phyloP scores from a whole-genome alignment of 2,113 vertebrate species.

The Thymallus thymallus region DNA sequence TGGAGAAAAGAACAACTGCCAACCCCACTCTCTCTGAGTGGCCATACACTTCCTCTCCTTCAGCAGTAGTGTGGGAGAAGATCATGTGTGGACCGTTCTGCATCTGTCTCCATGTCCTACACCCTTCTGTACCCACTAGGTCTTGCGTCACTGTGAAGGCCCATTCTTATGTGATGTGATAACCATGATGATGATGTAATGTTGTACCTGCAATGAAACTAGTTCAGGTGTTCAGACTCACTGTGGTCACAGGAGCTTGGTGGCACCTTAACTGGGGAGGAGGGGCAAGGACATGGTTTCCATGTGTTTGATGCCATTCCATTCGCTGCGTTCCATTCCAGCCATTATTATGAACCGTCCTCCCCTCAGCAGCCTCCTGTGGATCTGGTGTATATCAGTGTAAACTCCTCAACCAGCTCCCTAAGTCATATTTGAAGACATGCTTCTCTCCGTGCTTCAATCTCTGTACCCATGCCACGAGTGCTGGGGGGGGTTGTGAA shows the following conservation, averaged over 20 bases:
- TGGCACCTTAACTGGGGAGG: too few relatives aligned
- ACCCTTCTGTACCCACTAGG: constrained; percentile 4
- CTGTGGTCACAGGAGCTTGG: not conserved
- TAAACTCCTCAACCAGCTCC: not conserved
- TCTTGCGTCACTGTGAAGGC: not conserved
- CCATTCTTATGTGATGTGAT: not conserved
- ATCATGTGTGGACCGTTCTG: not conserved
- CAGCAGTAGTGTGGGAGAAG: constrained; percentile 7
- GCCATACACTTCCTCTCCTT: constrained; percentile 1
- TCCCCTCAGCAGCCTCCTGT: too few relatives aligned
- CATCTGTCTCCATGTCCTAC: not conserved
- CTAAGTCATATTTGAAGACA: not conserved
- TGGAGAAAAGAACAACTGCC: not conserved
- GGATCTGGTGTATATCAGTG: not conserved
- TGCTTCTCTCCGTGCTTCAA: constrained; percentile 29
- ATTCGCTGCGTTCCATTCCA: too few relatives aligned
- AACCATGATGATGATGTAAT: not conserved
- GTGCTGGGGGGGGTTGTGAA: constrained; percentile 15
- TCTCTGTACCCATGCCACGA: constrained; percentile 46
- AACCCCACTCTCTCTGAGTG: constrained; percentile 3
- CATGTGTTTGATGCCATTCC: too few relatives aligned
- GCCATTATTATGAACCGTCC: too few relatives aligned
- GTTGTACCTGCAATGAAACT: not conserved
- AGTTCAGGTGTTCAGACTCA: not conserved
- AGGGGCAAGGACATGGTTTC: too few relatives aligned